Evolutionary conservation across 2,113 vertebrate genomes (phyloP), one percentile per base, ranked within the genome.

Genomic region (Ceyx margarethae): DNA sequence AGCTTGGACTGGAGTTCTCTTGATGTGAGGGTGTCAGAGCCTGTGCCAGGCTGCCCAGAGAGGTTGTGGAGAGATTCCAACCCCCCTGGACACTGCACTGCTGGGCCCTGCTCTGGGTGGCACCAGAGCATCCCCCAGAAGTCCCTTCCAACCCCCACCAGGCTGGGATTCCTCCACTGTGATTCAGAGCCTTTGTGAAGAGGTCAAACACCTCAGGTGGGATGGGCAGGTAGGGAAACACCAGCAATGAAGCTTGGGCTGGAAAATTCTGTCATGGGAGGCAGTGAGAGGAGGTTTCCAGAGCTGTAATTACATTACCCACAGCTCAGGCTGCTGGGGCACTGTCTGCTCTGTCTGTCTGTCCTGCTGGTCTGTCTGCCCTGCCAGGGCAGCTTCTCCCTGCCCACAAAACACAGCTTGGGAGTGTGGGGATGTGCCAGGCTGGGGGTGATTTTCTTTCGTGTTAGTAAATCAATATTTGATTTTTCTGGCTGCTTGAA

Each of bases 191-290:
- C 37, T 51, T 68, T 15, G 21, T n/a, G 26, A 60, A 51, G 31
- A 50, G 21, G 43, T 31, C 57, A 12, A 43, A 60, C 12, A 5
- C 53, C 11, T 33, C 17, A 16, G 6, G 31, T 43, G 20, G 1
- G 2, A 9, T 16, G n/a, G 51, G 29, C 31, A 17, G 26, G 4
- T 15, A 9, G 67, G 85, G 23, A 12, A 68, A 4, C 16, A 1
- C n/a, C 1, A 15, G 46, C 54, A 1, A 19, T 13, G 2, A 3
- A 6, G 4, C 48, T 4, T 2, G 23, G 1, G 3, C 28, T 43
- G 58, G 80, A 37, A 40, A 10, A 11, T 4, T 0, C 20, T 31
- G 1, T 8, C 4, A 1, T 1, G 8, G 62, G 21, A 33, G 33
- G 5, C 19, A 19, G 60, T 60, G 19, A 0, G 16, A 13, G 56